Percentiles rank a stretch among this genome's conserved stretches.
These are phyloP conservation scores for Tyrannus savana DNA, from an alignment of 2,113 vertebrate genomes.

Conservation along the genomic window DNA sequence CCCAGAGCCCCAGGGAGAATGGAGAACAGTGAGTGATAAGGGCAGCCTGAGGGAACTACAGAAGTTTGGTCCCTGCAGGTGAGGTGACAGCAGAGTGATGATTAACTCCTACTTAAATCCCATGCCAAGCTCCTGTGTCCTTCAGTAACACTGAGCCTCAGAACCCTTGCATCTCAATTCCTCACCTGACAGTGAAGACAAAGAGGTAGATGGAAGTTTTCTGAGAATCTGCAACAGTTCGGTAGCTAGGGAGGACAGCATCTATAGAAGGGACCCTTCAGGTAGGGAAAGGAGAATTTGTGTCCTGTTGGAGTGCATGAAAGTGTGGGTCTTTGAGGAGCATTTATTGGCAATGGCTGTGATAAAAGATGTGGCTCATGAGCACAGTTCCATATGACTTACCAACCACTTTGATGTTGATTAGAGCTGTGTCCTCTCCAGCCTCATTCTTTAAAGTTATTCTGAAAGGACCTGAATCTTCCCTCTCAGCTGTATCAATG, in stretches of 20 bases:
- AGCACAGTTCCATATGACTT: slow-evolving; percentile 56
- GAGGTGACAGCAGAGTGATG: background rate
- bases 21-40: background rate
- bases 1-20: background rate
- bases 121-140: background rate
- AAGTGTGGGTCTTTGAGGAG: background rate
- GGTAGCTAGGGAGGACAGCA: background rate
- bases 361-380: background rate
- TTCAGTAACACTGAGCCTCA: background rate
- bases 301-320: background rate
- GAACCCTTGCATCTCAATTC: background rate
- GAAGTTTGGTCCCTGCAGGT: background rate
- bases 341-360: background rate
- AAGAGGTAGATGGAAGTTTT: background rate
- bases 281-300: too few relatives aligned
- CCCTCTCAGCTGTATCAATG: slow-evolving; percentile 91
- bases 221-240: background rate
- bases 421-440: slow-evolving; percentile 87
- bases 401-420: slow-evolving; percentile 98
- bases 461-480: slow-evolving; percentile 90
- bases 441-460: slow-evolving; percentile 96
- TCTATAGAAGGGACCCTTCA: background rate
- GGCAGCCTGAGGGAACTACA: background rate
- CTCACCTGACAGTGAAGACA: background rate
- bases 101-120: background rate